Percentiles rank a stretch among this genome's conserved stretches.
These are phyloP conservation scores for Platycnemis pennipes DNA, from an alignment of 2,888 invertebrate species.

Conservation along the genomic window DNA sequence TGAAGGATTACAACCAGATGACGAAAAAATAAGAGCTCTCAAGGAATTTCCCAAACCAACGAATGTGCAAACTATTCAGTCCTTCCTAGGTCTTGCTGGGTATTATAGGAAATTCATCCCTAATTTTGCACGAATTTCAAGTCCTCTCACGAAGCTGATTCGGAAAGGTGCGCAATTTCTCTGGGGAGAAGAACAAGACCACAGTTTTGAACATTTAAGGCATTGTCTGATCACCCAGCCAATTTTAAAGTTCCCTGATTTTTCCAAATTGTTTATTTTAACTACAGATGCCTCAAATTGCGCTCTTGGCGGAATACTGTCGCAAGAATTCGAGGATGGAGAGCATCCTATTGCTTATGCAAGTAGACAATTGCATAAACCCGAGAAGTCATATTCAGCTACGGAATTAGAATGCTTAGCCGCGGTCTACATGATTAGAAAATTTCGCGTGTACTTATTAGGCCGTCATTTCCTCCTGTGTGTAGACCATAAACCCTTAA, in stretches of 20 bases:
- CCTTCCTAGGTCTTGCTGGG: background rate
- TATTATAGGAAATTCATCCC: background rate
- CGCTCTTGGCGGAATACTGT: conserved; percentile 36
- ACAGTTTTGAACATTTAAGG: background rate
- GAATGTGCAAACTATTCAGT: background rate
- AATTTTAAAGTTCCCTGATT: background rate
- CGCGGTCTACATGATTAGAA: too few relatives aligned
- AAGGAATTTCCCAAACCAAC: background rate
- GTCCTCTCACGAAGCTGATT: background rate
- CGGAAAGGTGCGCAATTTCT: background rate
- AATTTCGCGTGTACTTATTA: too few relatives aligned
- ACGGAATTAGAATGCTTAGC: conserved; percentile 9
- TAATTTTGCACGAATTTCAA: background rate
- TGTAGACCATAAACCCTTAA: too few relatives aligned
- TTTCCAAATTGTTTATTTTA: background rate
- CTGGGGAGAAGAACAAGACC: background rate
- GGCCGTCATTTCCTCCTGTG: background rate
- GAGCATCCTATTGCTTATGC: conserved; percentile 45
- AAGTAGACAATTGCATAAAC: background rate
- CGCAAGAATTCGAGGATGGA: conserved; percentile 32
- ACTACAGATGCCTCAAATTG: conserved; percentile 27
- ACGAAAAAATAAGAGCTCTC: background rate
- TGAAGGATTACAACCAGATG: too few relatives aligned
- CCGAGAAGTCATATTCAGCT: conserved; percentile 39
- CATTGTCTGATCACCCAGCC: conserved; percentile 60